Evolutionary conservation across 2,888 invertebrate species (phyloP).

Genomic region (Polymixis flavicincta): DNA sequence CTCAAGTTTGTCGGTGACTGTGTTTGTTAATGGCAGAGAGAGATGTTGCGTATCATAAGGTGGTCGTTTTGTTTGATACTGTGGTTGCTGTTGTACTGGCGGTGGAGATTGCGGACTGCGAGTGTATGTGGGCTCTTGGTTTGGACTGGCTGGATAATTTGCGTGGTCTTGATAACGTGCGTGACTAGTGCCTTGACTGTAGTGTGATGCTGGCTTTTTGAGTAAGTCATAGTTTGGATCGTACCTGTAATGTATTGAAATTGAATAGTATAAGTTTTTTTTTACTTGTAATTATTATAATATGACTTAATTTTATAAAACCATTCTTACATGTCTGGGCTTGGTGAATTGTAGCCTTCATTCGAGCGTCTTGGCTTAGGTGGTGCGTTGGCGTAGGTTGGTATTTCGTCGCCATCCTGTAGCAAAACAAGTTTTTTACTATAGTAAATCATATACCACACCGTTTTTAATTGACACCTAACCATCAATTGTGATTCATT

Average conservation of each 20-base stretch:
- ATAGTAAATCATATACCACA: conserved; percentile 9
- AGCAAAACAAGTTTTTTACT: conserved; percentile 27
- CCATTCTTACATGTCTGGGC: conserved; percentile 91
- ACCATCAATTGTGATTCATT: conserved; percentile 33
- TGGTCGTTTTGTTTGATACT: conserved; percentile 82
- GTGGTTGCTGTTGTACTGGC: conserved; percentile 79
- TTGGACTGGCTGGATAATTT: conserved; percentile 81
- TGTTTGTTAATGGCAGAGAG: conserved; percentile 86
- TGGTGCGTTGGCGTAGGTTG: conserved; percentile 97
- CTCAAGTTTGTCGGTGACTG: conserved; percentile 83
- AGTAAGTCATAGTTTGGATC: conserved; percentile 90
- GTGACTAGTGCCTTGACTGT: conserved; percentile 86
- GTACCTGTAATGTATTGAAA: conserved; percentile 84
- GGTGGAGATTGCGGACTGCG: conserved; percentile 88
- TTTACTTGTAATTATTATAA: neutral
- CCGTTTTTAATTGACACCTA: conserved; percentile 16
- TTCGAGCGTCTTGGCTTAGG: conserved; percentile 96
- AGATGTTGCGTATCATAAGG: conserved; percentile 87
- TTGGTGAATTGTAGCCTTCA: conserved; percentile 94
- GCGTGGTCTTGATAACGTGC: conserved; percentile 84
- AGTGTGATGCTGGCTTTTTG: conserved; percentile 89
- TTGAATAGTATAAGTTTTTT: conserved; percentile 24
- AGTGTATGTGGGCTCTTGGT: conserved; percentile 89
- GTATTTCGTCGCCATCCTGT: conserved; percentile 85
- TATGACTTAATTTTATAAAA: neutral